phyloP scores from a whole-genome alignment of 2,888 invertebrate genomes.

The Sarcophaga subvicina region DNA sequence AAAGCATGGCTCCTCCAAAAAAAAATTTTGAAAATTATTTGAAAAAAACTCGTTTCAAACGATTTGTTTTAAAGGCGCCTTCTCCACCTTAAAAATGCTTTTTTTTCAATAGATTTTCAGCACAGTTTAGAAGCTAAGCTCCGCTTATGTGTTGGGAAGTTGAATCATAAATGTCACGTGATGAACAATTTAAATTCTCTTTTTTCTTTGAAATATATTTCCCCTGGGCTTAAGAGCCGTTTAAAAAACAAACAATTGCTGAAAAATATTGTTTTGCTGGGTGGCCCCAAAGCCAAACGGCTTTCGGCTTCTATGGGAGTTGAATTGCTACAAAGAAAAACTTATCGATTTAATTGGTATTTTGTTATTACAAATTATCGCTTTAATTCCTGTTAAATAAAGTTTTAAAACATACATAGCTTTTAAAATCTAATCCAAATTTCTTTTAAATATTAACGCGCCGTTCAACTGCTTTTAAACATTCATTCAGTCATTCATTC shows the following conservation, averaged over 20 bases:
- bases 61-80: constrained; percentile 66
- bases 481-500: no score
- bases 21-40: not conserved
- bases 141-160: constrained; percentile 26
- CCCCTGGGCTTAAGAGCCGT: constrained; percentile 43
- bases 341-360: no score
- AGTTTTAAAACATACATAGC: no score
- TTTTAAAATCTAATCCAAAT: no score
- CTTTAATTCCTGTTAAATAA: no score
- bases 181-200: constrained; percentile 4
- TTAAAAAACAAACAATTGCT: constrained; percentile 33
- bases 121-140: not conserved
- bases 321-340: no score
- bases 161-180: constrained; percentile 63
- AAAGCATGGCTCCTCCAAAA: constrained; percentile 50
- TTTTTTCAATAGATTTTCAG: not conserved
- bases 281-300: constrained; percentile 1
- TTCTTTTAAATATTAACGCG: no score
- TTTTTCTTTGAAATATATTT: constrained; percentile 47
- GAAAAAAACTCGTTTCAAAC: constrained; percentile 67
- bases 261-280: constrained; percentile 20
- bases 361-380: no score
- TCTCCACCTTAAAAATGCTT: constrained; percentile 31
- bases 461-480: no score
- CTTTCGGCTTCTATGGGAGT: not conserved